A percentile compares a stretch with the other conserved stretches of the same genome.
These are phyloP conservation scores for Actinemys pallida DNA, from an alignment of 2,113 vertebrate genomes.

Conservation along the genomic window DNA sequence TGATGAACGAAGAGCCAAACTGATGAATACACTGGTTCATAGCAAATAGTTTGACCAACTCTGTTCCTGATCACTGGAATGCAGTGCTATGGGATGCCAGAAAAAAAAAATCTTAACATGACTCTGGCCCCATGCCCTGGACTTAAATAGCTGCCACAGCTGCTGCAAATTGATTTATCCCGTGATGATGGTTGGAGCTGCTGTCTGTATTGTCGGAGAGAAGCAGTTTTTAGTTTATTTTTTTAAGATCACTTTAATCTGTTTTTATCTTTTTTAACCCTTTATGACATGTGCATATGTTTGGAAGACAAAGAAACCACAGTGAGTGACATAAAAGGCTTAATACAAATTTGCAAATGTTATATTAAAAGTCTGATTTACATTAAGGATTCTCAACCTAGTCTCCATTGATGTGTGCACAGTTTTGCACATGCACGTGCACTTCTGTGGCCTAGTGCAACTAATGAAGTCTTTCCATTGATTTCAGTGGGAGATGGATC, in stretches of 20 bases:
- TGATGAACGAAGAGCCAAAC: background rate
- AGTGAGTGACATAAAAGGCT: background rate
- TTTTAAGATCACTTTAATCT: background rate
- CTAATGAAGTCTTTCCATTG: background rate
- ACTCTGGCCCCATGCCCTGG: constrained; percentile 57
- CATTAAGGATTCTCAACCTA: background rate
- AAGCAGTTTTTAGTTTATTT: background rate
- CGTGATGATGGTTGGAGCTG: background rate
- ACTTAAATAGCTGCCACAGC: constrained; percentile 33
- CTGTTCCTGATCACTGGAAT: background rate
- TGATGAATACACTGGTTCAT: background rate
- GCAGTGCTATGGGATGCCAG: background rate
- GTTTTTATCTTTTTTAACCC: constrained; percentile 4
- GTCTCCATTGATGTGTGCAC: background rate
- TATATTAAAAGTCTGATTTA: background rate
- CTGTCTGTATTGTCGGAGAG: background rate
- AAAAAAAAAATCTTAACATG: background rate
- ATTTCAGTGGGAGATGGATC: background rate
- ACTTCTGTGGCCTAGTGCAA: background rate
- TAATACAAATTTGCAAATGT: background rate
- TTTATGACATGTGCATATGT: background rate
- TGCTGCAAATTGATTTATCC: constrained; percentile 59
- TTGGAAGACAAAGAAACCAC: background rate
- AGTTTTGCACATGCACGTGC: background rate
- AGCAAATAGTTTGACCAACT: background rate